Base-by-base conservation (phyloP, 2,888 invertebrate genomes). In the Dysmachus trigonus region DNA sequence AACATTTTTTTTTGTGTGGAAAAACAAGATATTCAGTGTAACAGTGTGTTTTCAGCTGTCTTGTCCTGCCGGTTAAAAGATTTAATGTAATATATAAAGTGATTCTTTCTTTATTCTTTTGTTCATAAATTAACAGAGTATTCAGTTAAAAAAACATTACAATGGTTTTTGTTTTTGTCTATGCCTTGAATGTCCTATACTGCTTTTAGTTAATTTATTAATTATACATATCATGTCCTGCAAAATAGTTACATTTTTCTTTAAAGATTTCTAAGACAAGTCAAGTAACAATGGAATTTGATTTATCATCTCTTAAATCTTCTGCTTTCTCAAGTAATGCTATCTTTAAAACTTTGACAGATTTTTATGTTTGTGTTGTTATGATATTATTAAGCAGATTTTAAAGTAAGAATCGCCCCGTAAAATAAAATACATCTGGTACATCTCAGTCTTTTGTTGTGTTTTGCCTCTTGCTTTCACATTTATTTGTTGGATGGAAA, bases 381-480 rank as follows among this genome's bases (percentile, higher is more conserved):
- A 62, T 15, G 35, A 53, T 41, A 7, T 47, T 82, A 82, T 53
- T 82, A 82, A 62, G 62, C 62, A 33, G 53, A 62, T 47, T n/a
- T 18, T 18, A 38, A 82, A 62, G 33, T 82, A 62, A 82, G 35
- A 82, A 53, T 38, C 81, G 81, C 81, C 81, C 81, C 81, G 10
- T 62, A 62, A 62, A 62, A 22, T 62, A 62, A 62, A 84, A 84
- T 72, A 84, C 41, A 83, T 83, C 84, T 84, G 84, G 84, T 84
- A 84, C 84, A 84, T 84, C 84, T 84, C 84, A 84, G 84, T 84
- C 84, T 83, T 83, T 27, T 79, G 53, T 81, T 51, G 27, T 77
- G 41, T 27, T 18, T 77, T 27, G n/a, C 22, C 41, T 47, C 41
- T 15, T 73, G 10, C 33, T n/a, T n/a, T 13, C 33, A n/a, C n/a